These are phyloP conservation scores for Heterodera schachtii DNA, from an alignment of 1,140 invertebrate genomes.

Conservation along the genomic window DNA sequence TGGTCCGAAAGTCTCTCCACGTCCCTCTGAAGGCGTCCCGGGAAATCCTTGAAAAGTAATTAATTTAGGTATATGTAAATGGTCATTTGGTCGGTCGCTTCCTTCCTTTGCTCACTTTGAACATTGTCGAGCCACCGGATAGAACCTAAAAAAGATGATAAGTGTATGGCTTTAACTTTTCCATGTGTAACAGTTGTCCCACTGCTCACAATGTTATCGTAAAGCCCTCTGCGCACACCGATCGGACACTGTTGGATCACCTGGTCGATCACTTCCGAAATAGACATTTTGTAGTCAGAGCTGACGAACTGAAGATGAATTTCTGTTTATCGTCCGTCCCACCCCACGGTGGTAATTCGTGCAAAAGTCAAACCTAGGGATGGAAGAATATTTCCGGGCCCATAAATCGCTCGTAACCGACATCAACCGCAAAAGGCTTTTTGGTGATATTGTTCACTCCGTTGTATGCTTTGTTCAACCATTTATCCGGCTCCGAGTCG, in stretches of 20 bases:
- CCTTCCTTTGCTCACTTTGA: constrained; percentile 71
- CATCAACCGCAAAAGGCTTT: constrained; percentile 89
- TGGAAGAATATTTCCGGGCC: constrained; percentile 99
- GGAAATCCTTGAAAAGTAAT: constrained; percentile 76
- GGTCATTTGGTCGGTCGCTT: background rate
- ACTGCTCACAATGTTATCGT: constrained; percentile 86
- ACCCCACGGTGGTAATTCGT: background rate
- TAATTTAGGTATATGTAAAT: constrained; percentile 8
- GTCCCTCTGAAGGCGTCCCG: constrained; percentile 87
- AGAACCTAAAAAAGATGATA: constrained; percentile 66
- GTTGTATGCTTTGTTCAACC: constrained; percentile 85
- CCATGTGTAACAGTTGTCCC: too few species aligned
- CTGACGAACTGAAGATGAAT: constrained; percentile 81
- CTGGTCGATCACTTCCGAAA: constrained; percentile 95
- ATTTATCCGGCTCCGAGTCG: constrained; percentile 89
- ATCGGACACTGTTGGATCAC: constrained; percentile 99
- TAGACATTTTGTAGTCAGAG: constrained; percentile 87
- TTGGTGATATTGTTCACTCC: constrained; percentile 91
- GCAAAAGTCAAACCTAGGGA: constrained; percentile 77
- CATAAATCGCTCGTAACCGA: constrained; percentile 97
- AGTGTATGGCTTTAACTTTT: background rate
- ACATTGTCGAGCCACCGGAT: constrained; percentile 99
- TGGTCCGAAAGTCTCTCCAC: constrained; percentile 92
- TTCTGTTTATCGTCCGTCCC: constrained; percentile 11
- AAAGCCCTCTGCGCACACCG: constrained; percentile 92